phyloP scores from a whole-genome alignment of 2,113 vertebrate species.

The Oreotragus oreotragus region DNA sequence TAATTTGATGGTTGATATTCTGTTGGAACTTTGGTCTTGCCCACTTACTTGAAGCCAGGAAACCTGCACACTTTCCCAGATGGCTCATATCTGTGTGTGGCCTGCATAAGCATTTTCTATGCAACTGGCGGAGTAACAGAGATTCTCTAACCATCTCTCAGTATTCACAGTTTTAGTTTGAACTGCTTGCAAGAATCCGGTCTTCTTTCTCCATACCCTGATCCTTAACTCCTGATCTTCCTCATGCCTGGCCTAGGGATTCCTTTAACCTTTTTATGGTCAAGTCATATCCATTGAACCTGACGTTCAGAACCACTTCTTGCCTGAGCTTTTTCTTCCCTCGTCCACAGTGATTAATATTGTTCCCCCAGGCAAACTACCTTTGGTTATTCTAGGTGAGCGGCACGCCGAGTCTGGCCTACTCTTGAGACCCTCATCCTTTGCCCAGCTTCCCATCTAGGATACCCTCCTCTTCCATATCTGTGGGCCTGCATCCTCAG shows the following conservation, averaged over 20 bases:
- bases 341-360: not conserved
- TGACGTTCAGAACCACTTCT: not conserved
- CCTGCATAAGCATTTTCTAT: not conserved
- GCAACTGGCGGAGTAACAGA: not conserved
- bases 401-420: fast-evolving
- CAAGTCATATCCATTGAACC: not conserved
- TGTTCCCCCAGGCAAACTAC: not conserved
- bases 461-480: not conserved
- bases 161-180: not conserved
- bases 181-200: not conserved
- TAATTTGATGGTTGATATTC: not conserved
- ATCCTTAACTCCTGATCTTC: not conserved
- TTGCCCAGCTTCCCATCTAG: not conserved
- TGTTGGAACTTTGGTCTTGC: not conserved
- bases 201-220: not conserved
- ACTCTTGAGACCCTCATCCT: not conserved
- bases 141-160: not conserved
- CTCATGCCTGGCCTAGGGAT: not conserved
- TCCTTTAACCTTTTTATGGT: not conserved
- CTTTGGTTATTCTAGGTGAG: not conserved
- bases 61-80: not conserved
- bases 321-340: not conserved
- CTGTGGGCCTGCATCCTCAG: not conserved
- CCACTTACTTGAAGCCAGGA: not conserved
- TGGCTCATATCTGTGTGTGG: not conserved